Evolutionary conservation across 2,797 vertebrate species (phyloP).

Genomic region (Vespertilio murinus): DNA sequence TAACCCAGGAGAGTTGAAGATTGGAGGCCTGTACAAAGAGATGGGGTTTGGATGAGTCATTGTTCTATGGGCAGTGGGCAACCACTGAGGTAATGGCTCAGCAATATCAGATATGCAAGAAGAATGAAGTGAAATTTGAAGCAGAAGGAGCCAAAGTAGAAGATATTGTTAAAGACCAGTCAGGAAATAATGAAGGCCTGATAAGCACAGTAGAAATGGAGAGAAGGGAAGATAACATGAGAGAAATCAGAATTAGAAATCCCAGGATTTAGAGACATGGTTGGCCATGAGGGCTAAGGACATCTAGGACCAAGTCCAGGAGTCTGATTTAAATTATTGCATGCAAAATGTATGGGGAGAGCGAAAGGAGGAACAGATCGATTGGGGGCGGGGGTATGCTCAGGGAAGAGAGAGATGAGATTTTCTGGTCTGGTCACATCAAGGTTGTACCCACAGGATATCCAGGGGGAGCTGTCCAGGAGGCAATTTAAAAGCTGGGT

Average conservation of each 20-base stretch:
- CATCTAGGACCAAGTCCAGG: neutral
- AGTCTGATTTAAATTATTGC: neutral
- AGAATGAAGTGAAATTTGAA: conserved; percentile 4
- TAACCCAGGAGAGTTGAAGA: neutral
- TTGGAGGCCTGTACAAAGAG: neutral
- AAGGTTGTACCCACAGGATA: neutral
- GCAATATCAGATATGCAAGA: neutral
- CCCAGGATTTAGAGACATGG: neutral
- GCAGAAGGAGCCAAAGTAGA: neutral
- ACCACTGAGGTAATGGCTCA: neutral
- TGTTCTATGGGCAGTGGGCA: neutral
- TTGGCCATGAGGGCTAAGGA: neutral
- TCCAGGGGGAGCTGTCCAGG: neutral
- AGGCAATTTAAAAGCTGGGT: neutral
- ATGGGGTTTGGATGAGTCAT: neutral
- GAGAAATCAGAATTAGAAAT: neutral
- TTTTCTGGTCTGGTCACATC: neutral
- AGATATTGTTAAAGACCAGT: neutral
- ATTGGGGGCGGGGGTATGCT: neutral
- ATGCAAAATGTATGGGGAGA: neutral
- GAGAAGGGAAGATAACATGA: neutral
- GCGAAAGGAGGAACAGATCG: neutral
- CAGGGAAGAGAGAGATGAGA: neutral
- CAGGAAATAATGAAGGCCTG: neutral
- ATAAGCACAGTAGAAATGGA: neutral